Percentiles rank a stretch among this genome's conserved stretches.
Conservation (phyloP, 2,888 invertebrate species). For the Scaptomyza cyrtandrae region DNA sequence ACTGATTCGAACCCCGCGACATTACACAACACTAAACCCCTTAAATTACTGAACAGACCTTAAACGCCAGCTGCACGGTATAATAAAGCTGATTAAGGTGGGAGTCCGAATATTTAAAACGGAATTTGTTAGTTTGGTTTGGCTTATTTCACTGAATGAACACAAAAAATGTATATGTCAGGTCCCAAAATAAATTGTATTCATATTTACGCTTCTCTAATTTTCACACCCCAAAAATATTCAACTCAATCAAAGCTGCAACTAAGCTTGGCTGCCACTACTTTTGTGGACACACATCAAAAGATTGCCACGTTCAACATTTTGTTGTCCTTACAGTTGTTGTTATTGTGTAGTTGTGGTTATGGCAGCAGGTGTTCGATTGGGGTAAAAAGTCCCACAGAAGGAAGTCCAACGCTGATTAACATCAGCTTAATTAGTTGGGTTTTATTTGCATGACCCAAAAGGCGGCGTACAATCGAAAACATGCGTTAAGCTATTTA, state of each 20-base stretch:
- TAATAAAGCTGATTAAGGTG: conserved; percentile 14
- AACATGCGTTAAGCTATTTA: conserved; percentile 70
- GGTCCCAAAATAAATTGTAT: conserved; percentile 4
- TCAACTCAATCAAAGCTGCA: conserved; percentile 11
- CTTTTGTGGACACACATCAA: conserved; percentile 32
- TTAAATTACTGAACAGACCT: too few relatives aligned
- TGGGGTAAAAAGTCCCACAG: conserved; percentile 31
- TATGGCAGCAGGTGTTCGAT: conserved; percentile 58
- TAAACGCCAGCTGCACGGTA: not conserved
- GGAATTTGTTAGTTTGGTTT: not conserved
- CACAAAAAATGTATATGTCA: not conserved
- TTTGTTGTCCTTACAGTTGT: conserved; percentile 14
- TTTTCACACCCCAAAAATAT: not conserved
- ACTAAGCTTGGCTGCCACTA: conserved; percentile 16
- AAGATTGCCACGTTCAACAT: conserved; percentile 25
- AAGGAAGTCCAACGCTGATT: conserved; percentile 49
- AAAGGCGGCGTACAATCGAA: conserved; percentile 43
- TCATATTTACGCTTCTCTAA: conserved; percentile 4
- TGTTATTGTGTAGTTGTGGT: conserved; percentile 13
- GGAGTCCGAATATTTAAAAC: not conserved
- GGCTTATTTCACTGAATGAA: conserved; percentile 5
- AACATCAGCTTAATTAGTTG: conserved; percentile 71
- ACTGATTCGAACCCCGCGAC: not conserved
- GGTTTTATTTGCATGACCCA: conserved; percentile 64
- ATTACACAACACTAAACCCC: not conserved